Evolutionary conservation across 1,140 invertebrate species (phyloP).

Genomic region (Aphis craccivora): DNA sequence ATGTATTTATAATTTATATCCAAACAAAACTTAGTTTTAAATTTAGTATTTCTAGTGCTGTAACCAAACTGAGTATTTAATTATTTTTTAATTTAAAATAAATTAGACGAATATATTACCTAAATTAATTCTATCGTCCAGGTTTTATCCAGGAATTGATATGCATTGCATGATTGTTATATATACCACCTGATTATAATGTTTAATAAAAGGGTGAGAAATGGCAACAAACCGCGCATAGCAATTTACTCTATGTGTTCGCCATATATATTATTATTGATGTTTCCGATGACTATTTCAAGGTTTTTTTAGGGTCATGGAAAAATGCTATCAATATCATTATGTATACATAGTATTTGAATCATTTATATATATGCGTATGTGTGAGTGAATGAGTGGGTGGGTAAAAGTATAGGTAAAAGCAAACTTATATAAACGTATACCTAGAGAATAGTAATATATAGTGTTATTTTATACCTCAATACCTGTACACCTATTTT

Average conservation of each 20-base stretch:
- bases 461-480: background rate
- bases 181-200: background rate
- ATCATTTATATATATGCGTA: background rate
- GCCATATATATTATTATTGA: background rate
- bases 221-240: background rate
- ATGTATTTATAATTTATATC: background rate
- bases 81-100: background rate
- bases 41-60: background rate
- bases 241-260: background rate
- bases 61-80: background rate
- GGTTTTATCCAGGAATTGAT: background rate
- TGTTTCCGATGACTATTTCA: conserved; percentile 14
- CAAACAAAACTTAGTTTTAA: background rate
- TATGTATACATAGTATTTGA: background rate
- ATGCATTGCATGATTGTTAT: background rate
- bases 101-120: background rate
- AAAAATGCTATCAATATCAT: background rate
- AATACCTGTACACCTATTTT: too few relatives aligned
- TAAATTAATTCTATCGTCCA: background rate
- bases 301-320: conserved; percentile 17
- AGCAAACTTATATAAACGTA: background rate
- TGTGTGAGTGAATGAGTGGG: background rate
- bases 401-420: background rate
- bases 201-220: background rate
- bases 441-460: background rate